Conservation (phyloP, 2,797 vertebrate species). For the Pelochelys cantorii region DNA sequence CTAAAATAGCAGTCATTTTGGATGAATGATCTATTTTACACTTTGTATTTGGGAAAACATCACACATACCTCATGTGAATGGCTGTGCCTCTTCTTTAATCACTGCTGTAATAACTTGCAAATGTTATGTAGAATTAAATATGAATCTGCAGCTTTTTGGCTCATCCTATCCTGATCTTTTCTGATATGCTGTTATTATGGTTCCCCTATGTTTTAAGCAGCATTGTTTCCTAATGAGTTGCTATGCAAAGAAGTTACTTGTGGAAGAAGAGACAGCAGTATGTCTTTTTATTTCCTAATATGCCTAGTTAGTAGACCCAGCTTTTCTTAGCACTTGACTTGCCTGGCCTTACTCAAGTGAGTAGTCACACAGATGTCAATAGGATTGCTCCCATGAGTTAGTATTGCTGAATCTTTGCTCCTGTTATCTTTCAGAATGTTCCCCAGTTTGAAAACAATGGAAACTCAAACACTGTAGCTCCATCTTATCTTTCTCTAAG, state of each 20-base stretch:
- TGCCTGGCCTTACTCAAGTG: conserved; percentile 42
- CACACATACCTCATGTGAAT: neutral
- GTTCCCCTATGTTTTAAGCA: neutral
- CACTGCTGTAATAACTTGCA: neutral
- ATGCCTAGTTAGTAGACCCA: conserved; percentile 31
- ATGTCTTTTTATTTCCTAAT: neutral
- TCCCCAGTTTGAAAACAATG: conserved; percentile 54
- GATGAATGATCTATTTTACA: neutral
- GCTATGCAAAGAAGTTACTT: neutral
- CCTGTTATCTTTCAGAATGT: conserved; percentile 65
- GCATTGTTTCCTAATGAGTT: conserved; percentile 39
- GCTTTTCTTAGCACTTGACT: conserved; percentile 50
- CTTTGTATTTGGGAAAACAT: neutral
- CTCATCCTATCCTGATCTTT: neutral
- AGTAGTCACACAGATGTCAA: conserved; percentile 48
- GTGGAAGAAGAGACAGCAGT: conserved; percentile 32
- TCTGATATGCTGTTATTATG: neutral
- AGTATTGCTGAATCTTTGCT: conserved; percentile 40
- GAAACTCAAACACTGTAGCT: neutral
- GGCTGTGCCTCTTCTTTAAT: neutral
- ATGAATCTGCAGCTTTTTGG: neutral
- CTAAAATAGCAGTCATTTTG: neutral
- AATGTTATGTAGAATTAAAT: neutral
- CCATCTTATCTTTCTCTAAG: conserved; percentile 43
- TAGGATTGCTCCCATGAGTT: conserved; percentile 56